Evolutionary conservation across 1,140 invertebrate species (phyloP).

Genomic region (Lepidostoma basale): DNA sequence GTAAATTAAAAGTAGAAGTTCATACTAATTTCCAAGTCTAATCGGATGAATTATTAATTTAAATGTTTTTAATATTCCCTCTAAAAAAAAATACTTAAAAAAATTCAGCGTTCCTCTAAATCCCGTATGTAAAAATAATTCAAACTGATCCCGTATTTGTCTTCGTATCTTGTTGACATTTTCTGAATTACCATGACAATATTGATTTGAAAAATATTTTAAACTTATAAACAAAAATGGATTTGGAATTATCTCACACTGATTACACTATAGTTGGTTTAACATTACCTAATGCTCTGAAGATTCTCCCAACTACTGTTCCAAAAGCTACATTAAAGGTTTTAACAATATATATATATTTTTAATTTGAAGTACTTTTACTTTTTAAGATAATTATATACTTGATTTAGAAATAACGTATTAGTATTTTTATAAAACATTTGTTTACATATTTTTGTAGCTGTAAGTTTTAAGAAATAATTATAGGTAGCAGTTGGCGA

Average conservation of each 20-base stretch:
- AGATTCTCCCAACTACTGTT: conserved; percentile 32
- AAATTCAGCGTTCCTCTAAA: not conserved
- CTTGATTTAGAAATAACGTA: no score
- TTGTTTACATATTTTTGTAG: no score
- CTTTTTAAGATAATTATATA: no score
- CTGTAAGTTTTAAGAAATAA: no score
- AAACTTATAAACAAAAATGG: conserved; percentile 23
- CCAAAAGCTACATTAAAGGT: conserved; percentile 36
- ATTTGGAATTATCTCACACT: conserved; percentile 37
- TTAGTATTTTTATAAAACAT: no score
- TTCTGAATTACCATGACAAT: conserved; percentile 24
- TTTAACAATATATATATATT: not conserved
- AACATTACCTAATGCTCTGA: conserved; percentile 38
- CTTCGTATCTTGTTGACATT: conserved; percentile 16
- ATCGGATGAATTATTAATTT: not conserved
- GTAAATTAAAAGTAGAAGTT: not conserved
- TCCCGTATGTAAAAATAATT: not conserved
- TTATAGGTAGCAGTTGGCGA: conserved; percentile 38
- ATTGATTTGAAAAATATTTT: conserved; percentile 18
- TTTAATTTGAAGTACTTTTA: not conserved
- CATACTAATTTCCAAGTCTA: not conserved
- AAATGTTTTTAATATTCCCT: not conserved
- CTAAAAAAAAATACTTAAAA: not conserved
- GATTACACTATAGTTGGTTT: conserved; percentile 40
- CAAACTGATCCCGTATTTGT: not conserved